phyloP scores from a whole-genome alignment of 2,888 invertebrate species.

The Chaetogeoica ovagalla region DNA sequence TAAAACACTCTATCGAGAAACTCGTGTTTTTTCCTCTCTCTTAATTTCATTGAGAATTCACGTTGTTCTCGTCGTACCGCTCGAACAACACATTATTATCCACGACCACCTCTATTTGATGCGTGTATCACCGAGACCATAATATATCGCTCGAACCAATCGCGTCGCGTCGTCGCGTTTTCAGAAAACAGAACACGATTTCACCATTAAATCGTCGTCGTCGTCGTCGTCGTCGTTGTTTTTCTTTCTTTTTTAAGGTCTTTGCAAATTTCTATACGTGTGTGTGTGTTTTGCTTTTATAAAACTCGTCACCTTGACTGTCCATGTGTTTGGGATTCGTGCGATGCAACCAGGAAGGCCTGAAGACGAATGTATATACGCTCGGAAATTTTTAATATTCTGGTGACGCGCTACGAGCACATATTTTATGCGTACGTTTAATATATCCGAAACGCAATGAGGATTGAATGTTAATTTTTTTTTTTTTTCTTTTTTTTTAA shows the following conservation, averaged over 20 bases:
- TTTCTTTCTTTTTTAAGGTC: slow-evolving; percentile 14
- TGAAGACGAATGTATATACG: slow-evolving; percentile 12
- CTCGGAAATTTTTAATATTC: slow-evolving; percentile 39
- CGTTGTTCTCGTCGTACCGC: too few species aligned
- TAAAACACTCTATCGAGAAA: too few species aligned
- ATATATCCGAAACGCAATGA: slow-evolving; percentile 1
- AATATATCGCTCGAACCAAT: too few species aligned
- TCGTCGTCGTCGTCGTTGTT: slow-evolving; percentile 35
- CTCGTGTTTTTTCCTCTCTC: too few species aligned
- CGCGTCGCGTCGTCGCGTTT: background rate
- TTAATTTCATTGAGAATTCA: too few species aligned
- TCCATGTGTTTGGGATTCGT: slow-evolving; percentile 38
- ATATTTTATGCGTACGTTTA: slow-evolving; percentile 8
- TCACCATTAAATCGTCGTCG: slow-evolving; percentile 41
- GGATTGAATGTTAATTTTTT: slow-evolving; percentile 21
- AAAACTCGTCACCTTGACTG: slow-evolving; percentile 43
- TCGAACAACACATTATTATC: too few species aligned
- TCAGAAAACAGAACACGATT: slow-evolving; percentile 48
- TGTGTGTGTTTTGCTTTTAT: slow-evolving; percentile 34
- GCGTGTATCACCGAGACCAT: too few species aligned
- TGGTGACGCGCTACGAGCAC: background rate
- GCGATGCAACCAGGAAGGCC: slow-evolving; percentile 3
- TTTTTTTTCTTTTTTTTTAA: slow-evolving; percentile 10
- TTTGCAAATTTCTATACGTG: slow-evolving; percentile 15
- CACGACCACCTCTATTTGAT: too few species aligned